A percentile compares a stretch with the other conserved stretches of the same genome.
phyloP scores from a whole-genome alignment of 2,888 invertebrate genomes.

The Dorcus hopei region DNA sequence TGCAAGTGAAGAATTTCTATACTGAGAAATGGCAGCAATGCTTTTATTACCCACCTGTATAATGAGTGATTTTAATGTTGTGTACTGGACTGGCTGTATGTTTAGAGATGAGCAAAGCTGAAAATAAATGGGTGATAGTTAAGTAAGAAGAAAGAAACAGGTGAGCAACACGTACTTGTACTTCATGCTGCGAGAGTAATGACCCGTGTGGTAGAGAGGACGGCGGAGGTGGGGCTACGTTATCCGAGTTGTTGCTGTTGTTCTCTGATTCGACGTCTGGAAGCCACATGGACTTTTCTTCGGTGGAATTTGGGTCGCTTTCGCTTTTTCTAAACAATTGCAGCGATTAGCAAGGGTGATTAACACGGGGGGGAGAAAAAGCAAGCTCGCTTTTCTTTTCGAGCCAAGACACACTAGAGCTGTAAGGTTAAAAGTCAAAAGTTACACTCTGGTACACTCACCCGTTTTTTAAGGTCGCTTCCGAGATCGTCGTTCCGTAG shows the following conservation, averaged over 20 bases:
- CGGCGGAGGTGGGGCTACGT: conserved; percentile 22
- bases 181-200: conserved; percentile 65
- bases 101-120: conserved; percentile 75
- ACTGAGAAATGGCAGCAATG: conserved; percentile 2
- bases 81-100: conserved; percentile 82
- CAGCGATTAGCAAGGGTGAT: no score
- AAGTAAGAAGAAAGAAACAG: no score
- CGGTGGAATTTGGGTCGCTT: conserved; percentile 78
- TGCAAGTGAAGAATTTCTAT: conserved; percentile 25
- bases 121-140: conserved; percentile 32
- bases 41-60: conserved; percentile 54
- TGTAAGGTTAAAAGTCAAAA: neutral
- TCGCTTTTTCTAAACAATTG: conserved; percentile 63
- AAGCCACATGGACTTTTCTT: conserved; percentile 83
- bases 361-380: no score
- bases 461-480: conserved; percentile 60
- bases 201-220: conserved; percentile 30
- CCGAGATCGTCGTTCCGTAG: conserved; percentile 58
- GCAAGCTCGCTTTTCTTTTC: no score
- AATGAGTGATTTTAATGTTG: conserved; percentile 83
- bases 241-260: conserved; percentile 48
- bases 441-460: conserved; percentile 41
- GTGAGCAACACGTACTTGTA: conserved; percentile 52
- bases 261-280: conserved; percentile 60
- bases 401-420: neutral